These are phyloP conservation scores for Corydoras maculifer DNA, from an alignment of 2,113 vertebrate species.

Conservation along the genomic window DNA sequence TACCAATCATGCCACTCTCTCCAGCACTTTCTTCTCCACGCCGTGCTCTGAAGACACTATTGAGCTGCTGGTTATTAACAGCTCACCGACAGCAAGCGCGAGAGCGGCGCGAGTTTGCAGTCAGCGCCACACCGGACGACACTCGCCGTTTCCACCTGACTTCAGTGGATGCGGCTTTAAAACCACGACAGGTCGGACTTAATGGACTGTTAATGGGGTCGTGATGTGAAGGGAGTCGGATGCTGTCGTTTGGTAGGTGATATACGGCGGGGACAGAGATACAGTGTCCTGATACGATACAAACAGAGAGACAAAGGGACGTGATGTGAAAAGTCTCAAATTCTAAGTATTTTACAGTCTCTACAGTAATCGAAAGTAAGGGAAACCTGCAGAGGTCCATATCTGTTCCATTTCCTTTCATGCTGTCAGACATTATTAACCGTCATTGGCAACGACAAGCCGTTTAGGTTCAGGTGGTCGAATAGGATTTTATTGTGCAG, in stretches of 20 bases:
- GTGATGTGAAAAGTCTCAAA: too few relatives aligned
- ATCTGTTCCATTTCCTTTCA: too few relatives aligned
- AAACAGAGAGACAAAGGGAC: too few relatives aligned
- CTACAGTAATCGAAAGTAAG: too few relatives aligned
- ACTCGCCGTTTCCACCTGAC: neutral
- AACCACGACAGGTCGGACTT: slow-evolving; percentile 13
- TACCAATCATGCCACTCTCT: slow-evolving; percentile 57
- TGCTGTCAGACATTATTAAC: too few relatives aligned
- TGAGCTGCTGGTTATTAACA: slow-evolving; percentile 43
- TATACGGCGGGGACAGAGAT: neutral
- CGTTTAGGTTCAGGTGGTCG: too few relatives aligned
- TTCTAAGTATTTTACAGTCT: too few relatives aligned
- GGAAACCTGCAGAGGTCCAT: too few relatives aligned
- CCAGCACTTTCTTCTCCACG: slow-evolving; percentile 22
- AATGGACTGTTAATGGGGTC: slow-evolving; percentile 19
- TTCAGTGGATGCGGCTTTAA: neutral
- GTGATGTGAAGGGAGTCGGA: neutral
- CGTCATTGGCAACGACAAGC: too few relatives aligned
- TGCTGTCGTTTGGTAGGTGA: neutral
- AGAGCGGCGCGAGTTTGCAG: slow-evolving; percentile 14
- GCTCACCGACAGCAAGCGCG: slow-evolving; percentile 24
- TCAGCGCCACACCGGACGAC: neutral
- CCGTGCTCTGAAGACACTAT: slow-evolving; percentile 21
- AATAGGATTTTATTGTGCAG: too few relatives aligned
- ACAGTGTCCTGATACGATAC: too few relatives aligned